Conservation (phyloP, 1,140 invertebrate genomes). For the Caerostris extrusa region DNA sequence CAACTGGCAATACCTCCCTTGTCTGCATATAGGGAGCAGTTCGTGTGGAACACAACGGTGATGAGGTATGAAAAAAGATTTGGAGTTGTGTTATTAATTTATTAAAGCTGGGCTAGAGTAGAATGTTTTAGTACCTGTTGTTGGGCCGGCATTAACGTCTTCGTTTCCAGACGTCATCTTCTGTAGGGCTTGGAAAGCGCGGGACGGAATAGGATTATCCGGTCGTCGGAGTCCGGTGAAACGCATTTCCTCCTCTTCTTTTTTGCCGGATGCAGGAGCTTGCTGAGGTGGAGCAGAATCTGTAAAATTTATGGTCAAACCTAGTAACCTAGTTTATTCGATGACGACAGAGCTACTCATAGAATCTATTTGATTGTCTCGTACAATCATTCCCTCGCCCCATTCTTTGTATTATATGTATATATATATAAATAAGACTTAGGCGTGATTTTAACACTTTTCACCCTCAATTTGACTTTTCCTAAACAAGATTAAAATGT, state of each 20-base stretch:
- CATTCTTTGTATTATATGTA: no score
- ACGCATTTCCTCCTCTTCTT: slow-evolving; percentile 84
- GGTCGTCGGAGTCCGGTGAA: slow-evolving; percentile 85
- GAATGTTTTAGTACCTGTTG: not conserved
- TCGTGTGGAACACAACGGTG: no score
- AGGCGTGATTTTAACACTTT: no score
- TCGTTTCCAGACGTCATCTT: slow-evolving; percentile 80
- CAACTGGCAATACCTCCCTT: no score
- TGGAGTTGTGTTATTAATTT: not conserved
- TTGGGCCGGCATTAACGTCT: not conserved
- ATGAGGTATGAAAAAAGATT: not conserved
- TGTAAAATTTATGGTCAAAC: not conserved
- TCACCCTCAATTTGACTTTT: no score
- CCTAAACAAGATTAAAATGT: no score
- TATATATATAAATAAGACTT: no score
- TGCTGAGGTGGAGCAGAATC: slow-evolving; percentile 33
- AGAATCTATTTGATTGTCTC: no score
- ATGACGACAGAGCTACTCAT: no score
- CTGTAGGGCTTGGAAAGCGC: slow-evolving; percentile 87
- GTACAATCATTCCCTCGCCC: no score
- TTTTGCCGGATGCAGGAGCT: slow-evolving; percentile 73
- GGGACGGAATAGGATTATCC: slow-evolving; percentile 87
- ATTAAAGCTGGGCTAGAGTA: not conserved
- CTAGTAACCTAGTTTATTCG: no score
- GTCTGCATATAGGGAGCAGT: no score